Percentiles rank a stretch among this genome's conserved stretches.
These are phyloP conservation scores for Tylochromis polylepis DNA, from an alignment of 2,113 vertebrate species.

Conservation along the genomic window DNA sequence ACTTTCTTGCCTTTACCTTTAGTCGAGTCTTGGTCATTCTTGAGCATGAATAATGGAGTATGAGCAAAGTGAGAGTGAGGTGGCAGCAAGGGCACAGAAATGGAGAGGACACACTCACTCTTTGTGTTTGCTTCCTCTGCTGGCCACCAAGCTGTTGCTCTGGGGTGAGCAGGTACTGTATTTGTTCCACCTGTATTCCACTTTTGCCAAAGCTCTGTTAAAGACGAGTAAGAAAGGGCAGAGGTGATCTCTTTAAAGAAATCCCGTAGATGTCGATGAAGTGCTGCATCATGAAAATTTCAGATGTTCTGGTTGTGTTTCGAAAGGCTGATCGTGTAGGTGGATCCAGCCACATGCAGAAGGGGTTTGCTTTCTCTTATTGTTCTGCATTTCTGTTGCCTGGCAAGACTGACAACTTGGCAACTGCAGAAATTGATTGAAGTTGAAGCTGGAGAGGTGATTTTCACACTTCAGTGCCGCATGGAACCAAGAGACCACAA, in stretches of 20 bases:
- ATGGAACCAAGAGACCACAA: background rate
- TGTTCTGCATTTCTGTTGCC: background rate
- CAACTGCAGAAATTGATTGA: background rate
- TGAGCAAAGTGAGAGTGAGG: slow-evolving; percentile 5
- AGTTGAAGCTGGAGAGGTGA: background rate
- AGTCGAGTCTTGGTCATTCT: background rate
- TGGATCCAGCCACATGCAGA: background rate
- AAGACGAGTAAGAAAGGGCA: slow-evolving; percentile 8
- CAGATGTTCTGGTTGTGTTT: background rate
- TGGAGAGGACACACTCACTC: slow-evolving; percentile 19
- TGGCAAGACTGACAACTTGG: background rate
- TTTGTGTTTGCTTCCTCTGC: background rate
- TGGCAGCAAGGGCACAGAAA: slow-evolving; percentile 46
- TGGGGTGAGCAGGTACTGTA: background rate
- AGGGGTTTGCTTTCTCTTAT: background rate
- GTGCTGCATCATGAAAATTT: background rate
- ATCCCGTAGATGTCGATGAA: background rate
- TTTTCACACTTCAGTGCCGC: slow-evolving; percentile 15
- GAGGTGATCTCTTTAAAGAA: background rate
- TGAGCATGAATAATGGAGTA: slow-evolving; percentile 47
- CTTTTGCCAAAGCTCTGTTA: background rate
- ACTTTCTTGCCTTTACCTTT: slow-evolving; percentile 28
- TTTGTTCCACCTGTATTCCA: slow-evolving; percentile 31
- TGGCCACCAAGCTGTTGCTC: slow-evolving; percentile 1
- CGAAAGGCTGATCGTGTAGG: background rate